Evolutionary conservation across 2,797 vertebrate genomes (phyloP), one percentile per base, ranked within the genome.

Genomic region (Enteromius mattozi): DNA sequence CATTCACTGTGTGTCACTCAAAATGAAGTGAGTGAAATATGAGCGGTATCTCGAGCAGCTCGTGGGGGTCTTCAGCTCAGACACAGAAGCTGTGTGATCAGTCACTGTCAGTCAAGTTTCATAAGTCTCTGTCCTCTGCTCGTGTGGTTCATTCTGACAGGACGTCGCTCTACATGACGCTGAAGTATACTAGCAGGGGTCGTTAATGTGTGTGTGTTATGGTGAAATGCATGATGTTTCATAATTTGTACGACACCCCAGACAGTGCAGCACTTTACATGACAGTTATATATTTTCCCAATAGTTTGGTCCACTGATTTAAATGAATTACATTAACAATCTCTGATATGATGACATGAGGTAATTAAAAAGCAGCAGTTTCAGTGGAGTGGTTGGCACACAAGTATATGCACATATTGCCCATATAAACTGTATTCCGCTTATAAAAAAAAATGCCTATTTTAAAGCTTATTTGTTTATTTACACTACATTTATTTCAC

Each of bases 21-120:
- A 63, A 8, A 78, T 78, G 35, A 45, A 27, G 35, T 35, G 14
- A n/a, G 24, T 49, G 0, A 19, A 74, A 49, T 77, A 27, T 59
- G 35, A 77, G 35, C 4, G 8, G 51, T 17, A 77, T 59, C 51
- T 9, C 14, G 33, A 59, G 74, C 51, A 59, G 21, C 51, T 59
- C n/a, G 10, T 24, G 56, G 54, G 75, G 75, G 35, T 77, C 75
- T 77, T 77, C 14, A 40, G 75, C 72, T 77, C 54, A 77, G 12
- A 77, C 54, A 59, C 51, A 24, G 59, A 40, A 24, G 13, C 13
- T 77, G 2, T 1, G 56, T 45, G 56, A 78, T 63, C 76, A 63
- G 76, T 78, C 56, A 45, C 17, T 63, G 70, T 7, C 68, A 33
- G 40, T 72, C 68, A 59, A 33, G 5, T 61, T 82, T 80, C 45